Percentiles rank a stretch among this genome's conserved stretches.
Evolutionary conservation across 2,113 vertebrate species (phyloP).

Genomic region (Ciconia maguari): DNA sequence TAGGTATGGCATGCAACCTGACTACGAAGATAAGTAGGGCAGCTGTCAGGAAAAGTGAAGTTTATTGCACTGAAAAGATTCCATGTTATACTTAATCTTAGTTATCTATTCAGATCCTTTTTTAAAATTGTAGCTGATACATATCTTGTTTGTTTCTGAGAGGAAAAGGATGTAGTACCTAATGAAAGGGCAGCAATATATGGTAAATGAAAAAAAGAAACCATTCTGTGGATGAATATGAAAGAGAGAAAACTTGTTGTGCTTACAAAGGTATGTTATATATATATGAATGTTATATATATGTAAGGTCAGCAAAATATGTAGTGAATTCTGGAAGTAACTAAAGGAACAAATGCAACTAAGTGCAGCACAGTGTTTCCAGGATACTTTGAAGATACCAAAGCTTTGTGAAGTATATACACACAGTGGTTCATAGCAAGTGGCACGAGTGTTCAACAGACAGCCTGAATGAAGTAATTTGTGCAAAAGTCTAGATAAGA

Average conservation of each 20-base stretch:
- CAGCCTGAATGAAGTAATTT: not conserved
- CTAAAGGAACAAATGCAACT: not conserved
- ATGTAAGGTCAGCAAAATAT: not conserved
- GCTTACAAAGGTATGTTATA: not conserved
- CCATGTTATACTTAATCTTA: not conserved
- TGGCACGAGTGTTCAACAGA: not conserved
- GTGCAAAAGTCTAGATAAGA: not conserved
- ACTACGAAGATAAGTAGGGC: not conserved
- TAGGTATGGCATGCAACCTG: not conserved
- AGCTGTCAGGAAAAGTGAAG: not conserved
- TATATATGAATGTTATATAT: not conserved
- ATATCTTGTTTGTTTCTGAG: not conserved
- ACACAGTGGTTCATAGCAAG: not conserved
- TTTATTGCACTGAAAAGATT: not conserved
- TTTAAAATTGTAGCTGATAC: not conserved
- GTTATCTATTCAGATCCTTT: not conserved
- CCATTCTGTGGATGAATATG: not conserved
- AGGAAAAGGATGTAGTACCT: not conserved
- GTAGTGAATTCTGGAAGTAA: not conserved
- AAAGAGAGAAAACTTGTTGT: not conserved
- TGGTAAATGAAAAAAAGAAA: not conserved
- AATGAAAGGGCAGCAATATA: not conserved
- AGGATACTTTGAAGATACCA: not conserved
- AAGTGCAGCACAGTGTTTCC: not conserved
- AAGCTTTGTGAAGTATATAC: not conserved